Percentiles rank a stretch among this genome's conserved stretches.
Conservation (phyloP, 2,888 invertebrate species). For the Eupithecia subfuscata region DNA sequence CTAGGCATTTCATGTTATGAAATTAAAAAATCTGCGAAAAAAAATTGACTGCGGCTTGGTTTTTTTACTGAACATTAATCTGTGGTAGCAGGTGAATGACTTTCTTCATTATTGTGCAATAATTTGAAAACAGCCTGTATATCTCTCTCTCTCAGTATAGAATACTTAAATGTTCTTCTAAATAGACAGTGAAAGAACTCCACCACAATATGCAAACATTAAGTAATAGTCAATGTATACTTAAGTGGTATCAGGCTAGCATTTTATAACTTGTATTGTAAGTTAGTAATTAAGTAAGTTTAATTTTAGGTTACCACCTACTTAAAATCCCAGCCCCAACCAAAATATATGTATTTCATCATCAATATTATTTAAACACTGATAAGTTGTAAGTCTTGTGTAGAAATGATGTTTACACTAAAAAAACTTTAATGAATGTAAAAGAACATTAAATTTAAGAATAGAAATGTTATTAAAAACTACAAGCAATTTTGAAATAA, state of each 20-base stretch:
- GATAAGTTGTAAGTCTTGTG: neutral
- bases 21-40: too few relatives aligned
- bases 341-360: conserved; percentile 1
- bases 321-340: neutral
- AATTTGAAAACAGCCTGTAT: too few relatives aligned
- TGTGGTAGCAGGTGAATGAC: too few relatives aligned
- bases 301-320: neutral
- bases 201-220: conserved; percentile 10
- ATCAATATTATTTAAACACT: neutral
- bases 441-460: neutral
- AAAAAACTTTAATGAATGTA: neutral
- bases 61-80: too few relatives aligned
- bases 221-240: neutral
- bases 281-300: conserved; percentile 5
- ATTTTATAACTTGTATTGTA: conserved; percentile 8
- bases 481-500: neutral
- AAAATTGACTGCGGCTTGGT: too few relatives aligned
- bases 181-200: neutral
- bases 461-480: neutral
- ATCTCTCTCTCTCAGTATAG: too few relatives aligned
- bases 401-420: neutral
- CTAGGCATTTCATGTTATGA: too few relatives aligned
- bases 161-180: neutral
- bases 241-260: neutral
- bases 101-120: too few relatives aligned